A percentile compares a stretch with the other conserved stretches of the same genome.
Conservation (phyloP, 2,797 vertebrate species). For the Myotis daubentonii region DNA sequence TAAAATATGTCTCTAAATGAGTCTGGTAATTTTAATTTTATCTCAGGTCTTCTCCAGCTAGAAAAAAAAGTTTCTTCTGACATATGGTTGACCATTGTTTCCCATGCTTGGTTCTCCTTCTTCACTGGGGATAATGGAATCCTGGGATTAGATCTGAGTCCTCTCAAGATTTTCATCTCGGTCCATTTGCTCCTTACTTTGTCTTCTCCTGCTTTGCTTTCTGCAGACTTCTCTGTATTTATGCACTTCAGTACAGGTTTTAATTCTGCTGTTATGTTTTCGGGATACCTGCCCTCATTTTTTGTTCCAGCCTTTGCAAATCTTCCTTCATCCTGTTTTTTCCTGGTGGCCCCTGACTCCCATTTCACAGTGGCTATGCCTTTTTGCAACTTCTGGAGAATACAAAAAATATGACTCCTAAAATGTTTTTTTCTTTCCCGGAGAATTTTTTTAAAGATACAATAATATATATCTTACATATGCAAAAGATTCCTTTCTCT, state of each 20-base stretch:
- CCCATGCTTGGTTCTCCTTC: neutral
- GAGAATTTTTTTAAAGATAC: constrained; percentile 17
- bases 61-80: neutral
- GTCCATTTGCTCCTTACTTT: neutral
- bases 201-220: neutral
- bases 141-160: neutral
- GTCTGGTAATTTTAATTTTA: constrained; percentile 8
- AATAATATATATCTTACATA: neutral
- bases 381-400: neutral
- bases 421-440: neutral
- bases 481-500: constrained; percentile 14
- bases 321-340: neutral
- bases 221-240: neutral
- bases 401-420: neutral
- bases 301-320: neutral
- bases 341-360: neutral
- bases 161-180: neutral
- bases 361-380: neutral
- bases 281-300: neutral
- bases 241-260: neutral
- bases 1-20: neutral
- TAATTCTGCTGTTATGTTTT: neutral
- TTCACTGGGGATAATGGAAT: neutral
- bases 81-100: neutral
- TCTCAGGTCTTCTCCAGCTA: neutral